phyloP scores from a whole-genome alignment of 2,113 vertebrate species.

The Montifringilla adamsi region DNA sequence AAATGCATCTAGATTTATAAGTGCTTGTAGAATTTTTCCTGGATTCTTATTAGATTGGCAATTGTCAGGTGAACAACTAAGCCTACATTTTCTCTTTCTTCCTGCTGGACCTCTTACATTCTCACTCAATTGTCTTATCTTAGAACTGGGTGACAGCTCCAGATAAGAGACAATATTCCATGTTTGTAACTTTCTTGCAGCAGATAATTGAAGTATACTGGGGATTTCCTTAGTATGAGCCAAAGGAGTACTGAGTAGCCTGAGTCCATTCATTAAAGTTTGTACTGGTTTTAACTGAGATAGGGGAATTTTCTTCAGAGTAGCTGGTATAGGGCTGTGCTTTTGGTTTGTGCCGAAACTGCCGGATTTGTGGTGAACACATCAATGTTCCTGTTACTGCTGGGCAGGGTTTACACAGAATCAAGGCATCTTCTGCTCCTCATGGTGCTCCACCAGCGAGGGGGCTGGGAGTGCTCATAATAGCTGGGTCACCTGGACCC shows the following conservation, averaged over 20 bases:
- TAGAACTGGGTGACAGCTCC: not conserved
- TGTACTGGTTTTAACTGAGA: not conserved
- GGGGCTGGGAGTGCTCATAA: rapidly evolving
- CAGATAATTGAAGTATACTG: not conserved
- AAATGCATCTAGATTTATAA: not conserved
- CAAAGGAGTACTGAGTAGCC: not conserved
- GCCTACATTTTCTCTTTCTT: not conserved
- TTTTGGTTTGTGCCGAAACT: not conserved
- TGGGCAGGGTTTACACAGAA: not conserved
- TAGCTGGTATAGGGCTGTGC: not conserved
- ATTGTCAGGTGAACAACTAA: not conserved
- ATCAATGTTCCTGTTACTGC: not conserved
- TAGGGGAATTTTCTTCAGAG: not conserved
- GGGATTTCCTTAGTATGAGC: not conserved
- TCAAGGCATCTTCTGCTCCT: not conserved
- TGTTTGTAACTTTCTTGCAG: not conserved
- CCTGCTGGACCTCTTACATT: not conserved
- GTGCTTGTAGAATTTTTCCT: not conserved
- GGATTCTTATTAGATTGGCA: not conserved
- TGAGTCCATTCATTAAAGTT: not conserved
- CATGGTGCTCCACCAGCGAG: rapidly evolving
- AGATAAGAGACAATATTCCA: not conserved
- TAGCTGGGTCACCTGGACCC: not conserved
- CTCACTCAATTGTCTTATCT: not conserved
- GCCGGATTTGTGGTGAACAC: not conserved